Base-by-base conservation (phyloP, 2,113 vertebrate genomes). In the Rhagologus leucostigma region DNA sequence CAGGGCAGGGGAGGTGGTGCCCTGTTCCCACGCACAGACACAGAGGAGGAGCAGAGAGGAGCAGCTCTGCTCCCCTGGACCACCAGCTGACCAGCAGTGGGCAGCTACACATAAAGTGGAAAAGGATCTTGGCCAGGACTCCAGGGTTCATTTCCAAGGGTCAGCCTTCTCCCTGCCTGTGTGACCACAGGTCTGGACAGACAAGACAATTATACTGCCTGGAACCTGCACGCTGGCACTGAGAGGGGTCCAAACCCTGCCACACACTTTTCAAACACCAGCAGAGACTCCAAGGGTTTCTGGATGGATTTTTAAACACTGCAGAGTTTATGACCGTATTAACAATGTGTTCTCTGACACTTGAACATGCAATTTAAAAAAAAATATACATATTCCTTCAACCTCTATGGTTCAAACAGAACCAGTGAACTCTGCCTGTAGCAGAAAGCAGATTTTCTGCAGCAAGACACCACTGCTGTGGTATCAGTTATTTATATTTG, bases 401-500 rank as follows among this genome's bases (percentile, higher is more conserved):
- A 18, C 30, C 21, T 52, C 71, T n/a, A 1, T 30, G n/a, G 60
- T 67, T 84, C 75, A 86, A 70, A 80, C 18, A 29, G 71, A 67
- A 22, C 11, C 41, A 92, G 60, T 8, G 73, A 90, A 68, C 47
- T 30, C 39, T 50, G 27, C n/a, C 83, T 76, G 64, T 46, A 89
- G 13, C n/a, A 89, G 62, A 71, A 78, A 84, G 41, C 53, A 84
- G 96, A 59, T 86, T 84, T 75, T 75, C 92, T 96, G 73, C 83
- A 94, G 92, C 86, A 93, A 92, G 86, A 13, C 65, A 87, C 22
- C 53, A 35, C 86, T 84, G 77, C 92, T 94, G 80, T 71, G 95
- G 49, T 90, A 93, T 62, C 95, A 84, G 96, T 96, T 97, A 95
- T 96, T 97, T 97, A 94, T 96, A 96, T 97, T 95, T 96, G 93